These are phyloP conservation scores for Pelosia muscerda DNA, from an alignment of 2,888 invertebrate genomes.

Conservation along the genomic window DNA sequence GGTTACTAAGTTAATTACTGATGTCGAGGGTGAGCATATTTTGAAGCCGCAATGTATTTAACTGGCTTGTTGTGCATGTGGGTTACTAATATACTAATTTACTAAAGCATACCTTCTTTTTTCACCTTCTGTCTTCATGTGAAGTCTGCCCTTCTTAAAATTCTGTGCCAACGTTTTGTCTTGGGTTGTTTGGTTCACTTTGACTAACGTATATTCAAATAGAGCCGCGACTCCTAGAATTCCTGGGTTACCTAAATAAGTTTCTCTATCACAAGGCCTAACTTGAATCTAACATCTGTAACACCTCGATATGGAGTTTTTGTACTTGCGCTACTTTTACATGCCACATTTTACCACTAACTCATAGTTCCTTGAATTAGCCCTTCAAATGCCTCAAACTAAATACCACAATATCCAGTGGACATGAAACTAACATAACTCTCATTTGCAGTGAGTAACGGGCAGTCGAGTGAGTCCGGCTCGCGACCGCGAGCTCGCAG, in stretches of 20 bases:
- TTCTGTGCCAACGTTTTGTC: background rate
- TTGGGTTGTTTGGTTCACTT: background rate
- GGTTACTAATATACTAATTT: conserved; percentile 29
- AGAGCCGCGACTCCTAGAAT: background rate
- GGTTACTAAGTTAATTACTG: conserved; percentile 79
- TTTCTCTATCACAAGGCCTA: background rate
- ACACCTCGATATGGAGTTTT: background rate
- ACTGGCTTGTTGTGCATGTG: conserved; percentile 50
- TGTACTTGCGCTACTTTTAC: background rate
- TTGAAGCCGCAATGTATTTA: conserved; percentile 37
- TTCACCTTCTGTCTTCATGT: background rate
- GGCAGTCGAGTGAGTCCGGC: conserved; percentile 35
- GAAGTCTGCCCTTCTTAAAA: background rate
- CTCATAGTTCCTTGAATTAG: background rate
- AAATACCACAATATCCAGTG: no score
- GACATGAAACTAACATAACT: background rate
- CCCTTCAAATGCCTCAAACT: no score
- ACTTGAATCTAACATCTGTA: background rate
- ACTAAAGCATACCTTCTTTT: background rate
- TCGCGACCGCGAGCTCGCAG: conserved; percentile 58
- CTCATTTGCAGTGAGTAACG: conserved; percentile 37
- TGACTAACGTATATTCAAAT: background rate
- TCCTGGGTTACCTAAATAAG: background rate
- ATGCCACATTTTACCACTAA: background rate
- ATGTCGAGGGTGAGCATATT: conserved; percentile 73